These are phyloP conservation scores for Vespertilio murinus DNA, from an alignment of 2,797 vertebrate genomes.

Conservation along the genomic window DNA sequence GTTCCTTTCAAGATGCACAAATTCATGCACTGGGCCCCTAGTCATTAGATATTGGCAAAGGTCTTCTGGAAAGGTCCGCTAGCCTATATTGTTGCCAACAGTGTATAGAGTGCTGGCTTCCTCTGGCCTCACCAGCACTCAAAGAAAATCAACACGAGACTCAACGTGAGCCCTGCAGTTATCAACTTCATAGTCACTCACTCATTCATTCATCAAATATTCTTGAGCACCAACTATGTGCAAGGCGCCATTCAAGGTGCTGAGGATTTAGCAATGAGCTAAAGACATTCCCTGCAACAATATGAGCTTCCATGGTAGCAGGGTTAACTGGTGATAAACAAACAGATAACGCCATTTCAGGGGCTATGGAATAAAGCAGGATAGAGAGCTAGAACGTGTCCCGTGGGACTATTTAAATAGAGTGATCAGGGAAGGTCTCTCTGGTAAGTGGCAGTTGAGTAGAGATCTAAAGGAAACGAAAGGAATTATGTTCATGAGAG, in stretches of 20 bases:
- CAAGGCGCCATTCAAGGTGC: not conserved
- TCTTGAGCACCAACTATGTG: not conserved
- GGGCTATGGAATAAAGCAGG: not conserved
- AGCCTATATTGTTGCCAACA: not conserved
- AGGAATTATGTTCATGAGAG: not conserved
- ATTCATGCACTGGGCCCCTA: no score
- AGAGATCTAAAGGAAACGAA: not conserved
- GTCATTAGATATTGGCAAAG: not conserved
- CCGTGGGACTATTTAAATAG: not conserved
- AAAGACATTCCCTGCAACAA: not conserved
- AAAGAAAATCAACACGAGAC: not conserved
- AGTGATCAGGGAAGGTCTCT: not conserved
- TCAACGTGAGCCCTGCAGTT: not conserved
- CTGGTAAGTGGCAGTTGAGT: not conserved
- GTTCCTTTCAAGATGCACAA: no score
- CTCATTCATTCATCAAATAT: not conserved
- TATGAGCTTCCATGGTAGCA: not conserved
- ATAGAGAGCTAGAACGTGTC: not conserved
- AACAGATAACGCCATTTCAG: not conserved
- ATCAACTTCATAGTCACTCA: not conserved
- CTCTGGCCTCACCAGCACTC: not conserved
- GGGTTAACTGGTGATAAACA: not conserved
- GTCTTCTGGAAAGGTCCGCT: not conserved
- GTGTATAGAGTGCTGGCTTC: not conserved
- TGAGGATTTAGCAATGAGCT: not conserved